Evolutionary conservation across 2,113 vertebrate genomes (phyloP).

Genomic region (Leptocoma aspasia): DNA sequence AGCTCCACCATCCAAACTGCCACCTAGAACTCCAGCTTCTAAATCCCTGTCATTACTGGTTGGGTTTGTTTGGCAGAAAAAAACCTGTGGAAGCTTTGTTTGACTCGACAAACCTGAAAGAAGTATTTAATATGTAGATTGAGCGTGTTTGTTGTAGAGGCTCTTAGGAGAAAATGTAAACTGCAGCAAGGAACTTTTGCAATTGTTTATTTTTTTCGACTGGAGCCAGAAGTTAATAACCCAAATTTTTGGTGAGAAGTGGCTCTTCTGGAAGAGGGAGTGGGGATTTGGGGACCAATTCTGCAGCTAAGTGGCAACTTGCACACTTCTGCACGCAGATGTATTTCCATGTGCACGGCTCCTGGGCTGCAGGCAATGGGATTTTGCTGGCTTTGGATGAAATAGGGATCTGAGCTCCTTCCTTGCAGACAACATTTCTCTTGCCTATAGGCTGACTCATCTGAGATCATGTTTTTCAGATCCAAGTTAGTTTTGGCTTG

Average conservation of each 20-base stretch:
- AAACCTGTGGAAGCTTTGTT: background rate
- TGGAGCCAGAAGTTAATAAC: background rate
- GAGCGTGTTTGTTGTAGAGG: background rate
- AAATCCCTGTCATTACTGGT: conserved; percentile 12
- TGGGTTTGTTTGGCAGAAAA: background rate
- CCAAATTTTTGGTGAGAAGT: background rate
- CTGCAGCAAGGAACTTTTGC: background rate
- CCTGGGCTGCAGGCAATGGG: background rate
- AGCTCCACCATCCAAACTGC: background rate
- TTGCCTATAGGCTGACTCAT: conserved; percentile 9
- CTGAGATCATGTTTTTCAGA: conserved; percentile 23
- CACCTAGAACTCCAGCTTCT: background rate
- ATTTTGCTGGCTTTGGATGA: conserved; percentile 3
- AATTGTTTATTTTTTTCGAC: background rate
- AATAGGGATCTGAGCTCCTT: background rate
- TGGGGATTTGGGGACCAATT: background rate
- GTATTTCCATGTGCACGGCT: background rate
- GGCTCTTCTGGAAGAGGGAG: background rate
- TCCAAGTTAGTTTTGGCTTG: conserved; percentile 48
- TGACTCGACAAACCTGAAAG: background rate
- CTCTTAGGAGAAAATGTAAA: conserved; percentile 4
- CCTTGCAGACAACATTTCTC: background rate
- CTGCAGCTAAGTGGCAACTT: background rate
- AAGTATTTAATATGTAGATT: background rate
- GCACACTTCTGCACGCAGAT: background rate